Base-by-base conservation (phyloP, 2,797 vertebrate species). In the Onychomys leucogaster region DNA sequence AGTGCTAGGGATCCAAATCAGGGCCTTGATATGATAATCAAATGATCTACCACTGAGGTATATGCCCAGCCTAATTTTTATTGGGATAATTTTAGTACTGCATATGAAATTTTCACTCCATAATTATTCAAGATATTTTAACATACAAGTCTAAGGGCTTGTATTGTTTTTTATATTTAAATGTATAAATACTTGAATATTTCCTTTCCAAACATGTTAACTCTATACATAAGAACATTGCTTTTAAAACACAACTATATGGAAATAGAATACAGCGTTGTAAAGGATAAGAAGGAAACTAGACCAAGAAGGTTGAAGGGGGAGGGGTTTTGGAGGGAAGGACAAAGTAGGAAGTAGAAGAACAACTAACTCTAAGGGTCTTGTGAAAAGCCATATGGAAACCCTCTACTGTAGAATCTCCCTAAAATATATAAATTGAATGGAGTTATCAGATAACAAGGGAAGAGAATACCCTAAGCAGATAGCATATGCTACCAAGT, bases 191-290 rank as follows among this genome's bases (percentile, higher is more conserved):
- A 73, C 78, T 90, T 93, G 84, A 43, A 73, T 75, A 37, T 96
- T 94, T 89, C n/a, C 93, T 59, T 91, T 93, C 96, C 63, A 87
- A 89, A 87, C n/a, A 65, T 91, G 77, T 2, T 78, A 78, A 94
- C 86, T 94, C 29, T 34, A 73, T 16, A 76, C 67, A 16, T 87
- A 84, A 93, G 63, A 96, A 94, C 90, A 67, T 86, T 92, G 75
- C 46, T 67, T 10, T 81, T 82, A 92, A 96, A 85, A 7, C 17
- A 73, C 32, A 69, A 67, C 43, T n/a, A 25, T 17, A 29, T 13
- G 27, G 5, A 65, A 65, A 46, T 13, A 46, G 59, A 84, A 65
- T 46, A 65, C 41, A 32, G 37, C 27, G 13, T 23, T 32, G 6
- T 84, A 65, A 23, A 34, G 41, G 29, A 46, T 46, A 34, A 46